Conservation (phyloP, 2,113 vertebrate genomes). For the Xyrauchen texanus region DNA sequence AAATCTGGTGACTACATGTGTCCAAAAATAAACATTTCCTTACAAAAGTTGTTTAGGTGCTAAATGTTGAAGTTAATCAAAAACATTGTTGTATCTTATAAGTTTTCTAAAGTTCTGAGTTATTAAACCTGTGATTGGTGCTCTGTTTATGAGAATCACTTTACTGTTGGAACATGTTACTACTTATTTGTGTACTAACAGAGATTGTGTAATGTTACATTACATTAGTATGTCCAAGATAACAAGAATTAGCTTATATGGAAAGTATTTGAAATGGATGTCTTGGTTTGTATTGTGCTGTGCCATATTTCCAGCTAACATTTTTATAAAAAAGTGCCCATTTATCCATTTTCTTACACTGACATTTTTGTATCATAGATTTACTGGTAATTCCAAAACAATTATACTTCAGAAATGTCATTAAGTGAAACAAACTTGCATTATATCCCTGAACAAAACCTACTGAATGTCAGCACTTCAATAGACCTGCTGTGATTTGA, state of each 20-base stretch:
- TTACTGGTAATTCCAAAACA: not conserved
- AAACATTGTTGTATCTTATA: no score
- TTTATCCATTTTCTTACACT: not conserved
- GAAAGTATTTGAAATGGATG: not conserved
- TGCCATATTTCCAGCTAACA: not conserved
- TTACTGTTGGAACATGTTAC: no score
- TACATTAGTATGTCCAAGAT: not conserved
- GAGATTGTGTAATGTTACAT: no score
- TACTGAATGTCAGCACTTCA: slow-evolving; percentile 1
- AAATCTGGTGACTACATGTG: slow-evolving; percentile 66
- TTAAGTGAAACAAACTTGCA: not conserved
- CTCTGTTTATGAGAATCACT: no score
- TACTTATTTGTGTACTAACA: no score
- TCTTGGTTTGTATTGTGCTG: not conserved
- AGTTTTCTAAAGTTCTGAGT: not conserved
- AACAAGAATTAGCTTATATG: not conserved
- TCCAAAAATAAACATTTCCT: slow-evolving; percentile 56
- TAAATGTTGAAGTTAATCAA: not conserved
- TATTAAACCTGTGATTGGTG: no score
- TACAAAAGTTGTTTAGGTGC: not conserved
- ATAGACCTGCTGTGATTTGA: not conserved
- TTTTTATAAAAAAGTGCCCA: not conserved
- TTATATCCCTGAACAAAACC: slow-evolving; percentile 36
- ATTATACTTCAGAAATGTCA: not conserved
- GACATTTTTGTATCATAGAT: not conserved